A percentile compares a stretch with the other conserved stretches of the same genome.
Evolutionary conservation across 2,888 invertebrate species (phyloP).

Genomic region (Tenthredo amoena): DNA sequence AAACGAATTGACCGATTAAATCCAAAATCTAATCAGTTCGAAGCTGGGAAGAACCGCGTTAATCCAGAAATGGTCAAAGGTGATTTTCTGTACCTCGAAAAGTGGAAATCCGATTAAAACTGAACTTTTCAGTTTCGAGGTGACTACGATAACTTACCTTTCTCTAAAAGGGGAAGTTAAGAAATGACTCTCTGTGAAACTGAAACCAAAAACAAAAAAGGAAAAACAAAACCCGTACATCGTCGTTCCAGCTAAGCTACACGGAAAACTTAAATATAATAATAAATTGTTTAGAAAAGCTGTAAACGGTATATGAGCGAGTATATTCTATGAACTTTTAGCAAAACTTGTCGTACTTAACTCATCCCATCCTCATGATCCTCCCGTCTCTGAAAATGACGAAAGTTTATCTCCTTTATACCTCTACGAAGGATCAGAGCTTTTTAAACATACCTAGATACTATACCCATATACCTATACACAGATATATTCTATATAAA

Average conservation of each 20-base stretch:
- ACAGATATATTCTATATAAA: neutral
- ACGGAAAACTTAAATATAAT: neutral
- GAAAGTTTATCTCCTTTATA: neutral
- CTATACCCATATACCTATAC: neutral
- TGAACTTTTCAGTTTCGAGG: too few species aligned
- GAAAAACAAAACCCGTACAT: neutral
- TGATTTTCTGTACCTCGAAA: too few species aligned
- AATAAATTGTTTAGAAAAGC: neutral
- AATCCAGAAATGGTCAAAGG: too few species aligned
- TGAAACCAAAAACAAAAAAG: neutral
- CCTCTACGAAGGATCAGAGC: neutral
- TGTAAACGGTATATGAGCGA: neutral
- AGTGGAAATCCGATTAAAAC: too few species aligned
- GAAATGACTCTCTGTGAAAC: neutral
- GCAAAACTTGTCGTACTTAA: neutral
- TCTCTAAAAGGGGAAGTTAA: neutral
- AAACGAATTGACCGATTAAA: too few species aligned
- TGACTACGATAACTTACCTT: too few species aligned
- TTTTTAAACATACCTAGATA: neutral
- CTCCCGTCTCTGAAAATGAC: neutral
- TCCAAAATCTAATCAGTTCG: too few species aligned
- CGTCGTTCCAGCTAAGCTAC: neutral
- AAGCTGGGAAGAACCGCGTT: too few species aligned
- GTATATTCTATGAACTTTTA: constrained; percentile 1
- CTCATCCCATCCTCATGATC: neutral